Evolutionary conservation across 2,797 vertebrate genomes (phyloP).

Genomic region (Ctenopoma kingsleyae): DNA sequence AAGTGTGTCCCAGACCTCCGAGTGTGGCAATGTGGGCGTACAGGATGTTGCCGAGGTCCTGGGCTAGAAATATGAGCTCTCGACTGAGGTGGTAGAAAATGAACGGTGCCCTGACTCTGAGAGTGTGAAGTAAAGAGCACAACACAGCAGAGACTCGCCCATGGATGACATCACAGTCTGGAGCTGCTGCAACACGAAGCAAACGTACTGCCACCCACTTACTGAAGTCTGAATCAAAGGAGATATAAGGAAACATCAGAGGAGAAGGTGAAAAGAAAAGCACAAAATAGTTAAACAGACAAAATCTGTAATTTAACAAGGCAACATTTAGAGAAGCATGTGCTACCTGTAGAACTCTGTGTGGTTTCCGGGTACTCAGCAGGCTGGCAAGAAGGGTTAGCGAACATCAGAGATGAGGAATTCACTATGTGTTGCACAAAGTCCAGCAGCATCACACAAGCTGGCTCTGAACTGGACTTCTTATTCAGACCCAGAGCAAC

Average conservation of each 20-base stretch:
- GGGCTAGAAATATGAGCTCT: slow-evolving; percentile 88
- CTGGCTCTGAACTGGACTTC: slow-evolving; percentile 92
- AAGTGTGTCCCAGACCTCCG: slow-evolving; percentile 31
- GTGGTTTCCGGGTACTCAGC: slow-evolving; percentile 84
- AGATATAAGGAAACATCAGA: background rate
- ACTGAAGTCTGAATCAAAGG: slow-evolving; percentile 88
- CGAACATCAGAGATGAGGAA: slow-evolving; percentile 96
- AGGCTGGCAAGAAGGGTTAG: slow-evolving; percentile 87
- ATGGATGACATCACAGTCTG: slow-evolving; percentile 90
- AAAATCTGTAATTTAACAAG: background rate
- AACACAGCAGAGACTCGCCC: slow-evolving; percentile 88
- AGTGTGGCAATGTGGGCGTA: slow-evolving; percentile 49
- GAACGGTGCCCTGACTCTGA: slow-evolving; percentile 87
- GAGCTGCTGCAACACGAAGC: slow-evolving; percentile 91
- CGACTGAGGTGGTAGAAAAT: slow-evolving; percentile 88
- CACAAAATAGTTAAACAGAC: background rate
- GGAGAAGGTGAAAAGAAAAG: background rate
- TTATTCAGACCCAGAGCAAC: slow-evolving; percentile 94
- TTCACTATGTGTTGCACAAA: slow-evolving; percentile 98
- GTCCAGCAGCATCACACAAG: slow-evolving; percentile 96
- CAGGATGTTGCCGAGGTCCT: slow-evolving; percentile 83
- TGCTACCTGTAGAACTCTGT: slow-evolving; percentile 87
- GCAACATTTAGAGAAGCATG: background rate
- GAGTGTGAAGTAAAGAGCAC: slow-evolving; percentile 91
- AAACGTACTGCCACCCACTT: slow-evolving; percentile 94